Conservation (phyloP, 2,888 invertebrate genomes). For the Gasteruption jaculator region DNA sequence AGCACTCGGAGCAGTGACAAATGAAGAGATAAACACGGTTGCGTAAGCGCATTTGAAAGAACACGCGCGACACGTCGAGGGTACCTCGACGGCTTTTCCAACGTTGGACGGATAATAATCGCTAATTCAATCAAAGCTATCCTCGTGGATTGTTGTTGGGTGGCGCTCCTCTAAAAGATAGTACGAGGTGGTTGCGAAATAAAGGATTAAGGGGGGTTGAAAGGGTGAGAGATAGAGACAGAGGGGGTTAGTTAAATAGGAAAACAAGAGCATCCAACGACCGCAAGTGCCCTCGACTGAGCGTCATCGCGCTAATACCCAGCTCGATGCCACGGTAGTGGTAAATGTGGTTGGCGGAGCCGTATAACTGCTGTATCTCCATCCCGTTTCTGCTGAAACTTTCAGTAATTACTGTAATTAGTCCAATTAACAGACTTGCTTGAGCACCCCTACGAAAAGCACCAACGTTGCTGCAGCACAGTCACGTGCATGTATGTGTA, state of each 20-base stretch:
- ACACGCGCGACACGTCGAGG: no score
- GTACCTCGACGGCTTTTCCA: no score
- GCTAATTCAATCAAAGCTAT: constrained; percentile 34
- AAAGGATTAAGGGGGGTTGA: constrained; percentile 10
- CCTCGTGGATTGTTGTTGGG: no score
- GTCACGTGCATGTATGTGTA: no score
- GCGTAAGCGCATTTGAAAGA: no score
- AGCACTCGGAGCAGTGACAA: no score
- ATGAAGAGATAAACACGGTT: no score
- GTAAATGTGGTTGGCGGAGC: constrained; percentile 30
- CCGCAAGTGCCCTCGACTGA: constrained; percentile 34
- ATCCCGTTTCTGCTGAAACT: constrained; percentile 43
- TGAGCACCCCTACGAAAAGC: constrained; percentile 42
- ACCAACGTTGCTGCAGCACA: no score
- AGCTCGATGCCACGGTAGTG: constrained; percentile 31
- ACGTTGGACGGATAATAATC: constrained; percentile 31
- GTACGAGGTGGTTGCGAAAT: no score
- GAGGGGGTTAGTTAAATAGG: constrained; percentile 28
- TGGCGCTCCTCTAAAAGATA: no score
- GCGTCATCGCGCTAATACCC: constrained; percentile 38
- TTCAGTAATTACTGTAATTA: constrained; percentile 52
- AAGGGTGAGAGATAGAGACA: constrained; percentile 1
- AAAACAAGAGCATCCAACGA: constrained; percentile 41
- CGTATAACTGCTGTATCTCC: constrained; percentile 34
- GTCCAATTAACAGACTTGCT: constrained; percentile 52